phyloP scores from a whole-genome alignment of 2,797 vertebrate genomes.

The Stomatorhinus walkeri region DNA sequence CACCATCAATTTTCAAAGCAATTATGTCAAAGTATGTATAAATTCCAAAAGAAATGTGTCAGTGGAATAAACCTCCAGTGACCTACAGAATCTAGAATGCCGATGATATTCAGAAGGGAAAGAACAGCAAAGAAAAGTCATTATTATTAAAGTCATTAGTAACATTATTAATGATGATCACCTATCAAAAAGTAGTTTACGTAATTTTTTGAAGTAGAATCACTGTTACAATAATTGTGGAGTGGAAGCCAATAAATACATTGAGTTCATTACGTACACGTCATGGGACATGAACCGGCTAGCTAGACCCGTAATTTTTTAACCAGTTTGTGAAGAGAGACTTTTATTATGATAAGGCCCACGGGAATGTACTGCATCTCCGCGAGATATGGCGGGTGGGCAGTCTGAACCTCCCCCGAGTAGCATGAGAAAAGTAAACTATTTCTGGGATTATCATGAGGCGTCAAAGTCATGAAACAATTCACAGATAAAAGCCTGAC shows the following conservation, averaged over 20 bases:
- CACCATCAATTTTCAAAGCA: not conserved
- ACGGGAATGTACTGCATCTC: not conserved
- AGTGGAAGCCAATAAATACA: not conserved
- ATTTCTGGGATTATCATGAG: not conserved
- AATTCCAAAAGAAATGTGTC: not conserved
- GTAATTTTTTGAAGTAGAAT: not conserved
- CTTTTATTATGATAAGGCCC: not conserved
- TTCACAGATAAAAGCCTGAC: not conserved
- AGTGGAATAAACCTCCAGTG: not conserved
- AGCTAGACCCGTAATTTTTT: not conserved
- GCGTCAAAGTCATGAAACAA: not conserved
- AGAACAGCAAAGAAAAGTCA: not conserved
- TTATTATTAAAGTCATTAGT: not conserved
- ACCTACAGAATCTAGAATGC: not conserved
- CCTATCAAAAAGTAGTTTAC: not conserved
- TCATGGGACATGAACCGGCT: not conserved
- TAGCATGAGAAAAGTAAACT: not conserved
- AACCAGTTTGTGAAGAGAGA: not conserved
- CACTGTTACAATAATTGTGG: not conserved
- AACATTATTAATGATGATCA: not conserved
- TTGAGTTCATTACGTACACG: not conserved
- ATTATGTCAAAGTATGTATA: conserved; percentile 12
- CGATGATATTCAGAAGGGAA: not conserved
- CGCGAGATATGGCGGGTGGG: not conserved
- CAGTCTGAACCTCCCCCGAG: not conserved